A percentile compares a stretch with the other conserved stretches of the same genome.
These are phyloP conservation scores for Balaeniceps rex DNA, from an alignment of 2,113 vertebrate species.

Conservation along the genomic window DNA sequence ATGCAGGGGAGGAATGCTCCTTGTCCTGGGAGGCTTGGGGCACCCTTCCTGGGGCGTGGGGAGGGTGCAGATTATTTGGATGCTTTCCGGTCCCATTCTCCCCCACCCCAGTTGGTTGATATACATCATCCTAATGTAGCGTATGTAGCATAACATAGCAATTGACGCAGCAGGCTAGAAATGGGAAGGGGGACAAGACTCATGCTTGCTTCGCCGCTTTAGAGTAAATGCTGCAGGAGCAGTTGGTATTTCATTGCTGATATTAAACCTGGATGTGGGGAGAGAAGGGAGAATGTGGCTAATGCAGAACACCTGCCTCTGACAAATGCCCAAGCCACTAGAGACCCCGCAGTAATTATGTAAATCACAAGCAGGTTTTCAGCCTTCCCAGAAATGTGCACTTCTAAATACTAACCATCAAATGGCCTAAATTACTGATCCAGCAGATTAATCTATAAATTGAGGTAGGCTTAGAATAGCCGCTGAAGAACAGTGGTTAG, in stretches of 20 bases:
- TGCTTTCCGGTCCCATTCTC: background rate
- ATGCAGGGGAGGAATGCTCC: background rate
- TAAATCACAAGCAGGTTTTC: constrained; percentile 15
- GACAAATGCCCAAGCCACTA: background rate
- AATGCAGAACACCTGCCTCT: background rate
- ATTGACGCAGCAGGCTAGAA: background rate
- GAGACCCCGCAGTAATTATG: background rate
- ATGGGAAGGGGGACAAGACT: background rate
- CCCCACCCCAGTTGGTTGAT: background rate
- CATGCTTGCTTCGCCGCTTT: background rate
- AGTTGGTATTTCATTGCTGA: background rate
- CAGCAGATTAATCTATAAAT: background rate
- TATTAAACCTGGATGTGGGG: background rate
- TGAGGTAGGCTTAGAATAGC: background rate
- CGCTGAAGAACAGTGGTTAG: background rate
- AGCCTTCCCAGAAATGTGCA: background rate
- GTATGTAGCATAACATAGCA: no score
- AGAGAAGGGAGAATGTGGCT: background rate
- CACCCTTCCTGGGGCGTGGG: background rate
- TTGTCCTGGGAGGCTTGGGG: background rate
- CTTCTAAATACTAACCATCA: background rate
- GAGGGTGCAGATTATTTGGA: background rate
- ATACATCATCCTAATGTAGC: background rate
- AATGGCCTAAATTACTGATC: background rate
- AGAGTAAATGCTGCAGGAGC: background rate